Percentiles rank a stretch among this genome's conserved stretches.
Evolutionary conservation across 2,113 vertebrate genomes (phyloP).

Genomic region (Ctenodactylus gundi): DNA sequence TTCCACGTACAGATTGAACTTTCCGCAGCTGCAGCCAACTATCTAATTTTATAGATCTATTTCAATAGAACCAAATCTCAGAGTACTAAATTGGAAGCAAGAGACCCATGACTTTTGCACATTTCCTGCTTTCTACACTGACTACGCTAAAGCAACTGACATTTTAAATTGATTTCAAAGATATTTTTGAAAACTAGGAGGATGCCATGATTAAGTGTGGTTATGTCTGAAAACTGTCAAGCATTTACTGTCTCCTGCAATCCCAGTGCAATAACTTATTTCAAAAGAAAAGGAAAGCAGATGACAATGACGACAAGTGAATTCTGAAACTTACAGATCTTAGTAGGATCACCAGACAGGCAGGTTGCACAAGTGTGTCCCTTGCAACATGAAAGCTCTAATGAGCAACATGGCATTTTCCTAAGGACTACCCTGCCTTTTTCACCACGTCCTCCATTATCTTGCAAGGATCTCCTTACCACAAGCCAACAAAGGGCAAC

Average conservation of each 20-base stretch:
- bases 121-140: background rate
- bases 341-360: conserved; percentile 14
- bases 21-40: background rate
- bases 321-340: background rate
- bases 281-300: background rate
- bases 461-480: background rate
- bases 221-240: background rate
- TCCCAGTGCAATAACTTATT: background rate
- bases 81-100: background rate
- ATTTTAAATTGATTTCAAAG: conserved; percentile 34
- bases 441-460: background rate
- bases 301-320: conserved; percentile 32
- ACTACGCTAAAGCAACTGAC: background rate
- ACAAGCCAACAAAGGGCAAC: conserved; percentile 64
- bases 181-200: conserved; percentile 48
- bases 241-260: background rate
- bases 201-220: background rate
- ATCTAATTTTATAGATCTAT: background rate
- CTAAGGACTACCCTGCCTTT: conserved; percentile 65
- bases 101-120: background rate
- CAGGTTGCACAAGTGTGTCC: conserved; percentile 36
- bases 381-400: conserved; percentile 61
- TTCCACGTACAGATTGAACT: background rate
- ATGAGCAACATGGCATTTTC: conserved; percentile 66
- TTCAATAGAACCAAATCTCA: background rate